A percentile compares a stretch with the other conserved stretches of the same genome.
phyloP scores from a whole-genome alignment of 1,140 invertebrate species.

The Plutomurus gul region DNA sequence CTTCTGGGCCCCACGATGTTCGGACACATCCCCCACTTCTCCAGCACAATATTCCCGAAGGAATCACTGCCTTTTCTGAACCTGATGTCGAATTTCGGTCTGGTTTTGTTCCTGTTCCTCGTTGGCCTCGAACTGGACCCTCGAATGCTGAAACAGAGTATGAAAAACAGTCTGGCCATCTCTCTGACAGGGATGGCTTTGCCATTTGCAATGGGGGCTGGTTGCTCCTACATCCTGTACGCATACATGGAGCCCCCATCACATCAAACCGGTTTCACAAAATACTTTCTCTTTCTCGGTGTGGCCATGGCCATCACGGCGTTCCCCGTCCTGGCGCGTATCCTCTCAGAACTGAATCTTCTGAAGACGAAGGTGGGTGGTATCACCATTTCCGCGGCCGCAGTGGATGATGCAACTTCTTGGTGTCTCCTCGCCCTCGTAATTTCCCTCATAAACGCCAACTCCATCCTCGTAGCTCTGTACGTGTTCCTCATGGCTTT shows the following conservation, averaged over 20 bases:
- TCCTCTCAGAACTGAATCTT: conserved; percentile 52
- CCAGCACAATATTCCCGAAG: conserved; percentile 45
- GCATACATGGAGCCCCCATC: conserved; percentile 34
- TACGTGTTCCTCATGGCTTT: conserved; percentile 52
- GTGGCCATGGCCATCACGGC: conserved; percentile 54
- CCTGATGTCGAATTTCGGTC: conserved; percentile 49
- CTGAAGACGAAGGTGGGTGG: conserved; percentile 51
- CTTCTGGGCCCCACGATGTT: conserved; percentile 40
- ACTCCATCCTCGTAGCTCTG: conserved; percentile 37
- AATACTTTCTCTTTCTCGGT: conserved; percentile 52
- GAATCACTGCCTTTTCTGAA: conserved; percentile 44
- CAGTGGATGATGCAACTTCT: conserved; percentile 53
- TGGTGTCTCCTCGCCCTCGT: conserved; percentile 53
- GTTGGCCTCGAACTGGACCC: conserved; percentile 53
- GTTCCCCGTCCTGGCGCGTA: conserved; percentile 53
- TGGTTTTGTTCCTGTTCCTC: conserved; percentile 53
- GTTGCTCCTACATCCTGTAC: conserved; percentile 48
- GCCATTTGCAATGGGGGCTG: conserved; percentile 47
- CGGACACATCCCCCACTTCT: conserved; percentile 47
- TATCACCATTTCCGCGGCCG: conserved; percentile 54
- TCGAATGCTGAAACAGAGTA: conserved; percentile 37
- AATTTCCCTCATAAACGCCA: conserved; percentile 52
- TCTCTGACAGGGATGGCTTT: conserved; percentile 54
- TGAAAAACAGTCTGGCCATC: conserved; percentile 44
- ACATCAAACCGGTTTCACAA: conserved; percentile 33